phyloP scores from a whole-genome alignment of 2,113 vertebrate species.

The Pandion haliaetus region DNA sequence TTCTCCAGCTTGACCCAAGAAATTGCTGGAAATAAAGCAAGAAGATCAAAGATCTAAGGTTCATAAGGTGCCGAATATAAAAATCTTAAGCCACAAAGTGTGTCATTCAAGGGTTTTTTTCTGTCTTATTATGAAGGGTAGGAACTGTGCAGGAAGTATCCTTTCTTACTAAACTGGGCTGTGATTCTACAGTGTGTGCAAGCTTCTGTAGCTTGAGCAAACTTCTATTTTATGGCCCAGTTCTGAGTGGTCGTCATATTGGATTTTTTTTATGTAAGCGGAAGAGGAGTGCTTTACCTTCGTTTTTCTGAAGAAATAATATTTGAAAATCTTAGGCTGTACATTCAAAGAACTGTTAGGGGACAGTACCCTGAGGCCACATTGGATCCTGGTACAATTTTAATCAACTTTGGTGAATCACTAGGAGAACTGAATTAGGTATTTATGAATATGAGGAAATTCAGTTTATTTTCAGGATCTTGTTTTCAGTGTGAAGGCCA shows the following conservation, averaged over 20 bases:
- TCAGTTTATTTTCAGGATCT: neutral
- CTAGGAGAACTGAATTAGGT: neutral
- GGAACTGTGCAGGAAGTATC: neutral
- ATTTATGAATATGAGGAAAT: neutral
- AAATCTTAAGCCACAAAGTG: neutral
- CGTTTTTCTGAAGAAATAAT: neutral
- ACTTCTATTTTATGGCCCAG: neutral
- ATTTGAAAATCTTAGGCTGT: neutral
- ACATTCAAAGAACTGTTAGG: neutral
- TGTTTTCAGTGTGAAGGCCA: neutral
- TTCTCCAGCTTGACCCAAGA: no score
- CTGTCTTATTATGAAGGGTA: neutral
- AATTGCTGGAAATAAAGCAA: neutral
- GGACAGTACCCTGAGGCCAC: neutral
- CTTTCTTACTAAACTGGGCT: neutral
- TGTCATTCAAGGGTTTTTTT: neutral
- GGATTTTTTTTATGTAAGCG: neutral
- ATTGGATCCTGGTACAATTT: neutral
- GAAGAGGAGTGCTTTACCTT: neutral
- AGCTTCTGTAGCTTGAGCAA: neutral
- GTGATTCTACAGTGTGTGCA: neutral
- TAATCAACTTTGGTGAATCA: neutral
- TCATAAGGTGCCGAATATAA: neutral
- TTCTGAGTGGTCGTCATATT: neutral
- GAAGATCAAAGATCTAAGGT: neutral